These are phyloP conservation scores for Andrena praecox DNA, from an alignment of 2,888 invertebrate species.

Conservation along the genomic window DNA sequence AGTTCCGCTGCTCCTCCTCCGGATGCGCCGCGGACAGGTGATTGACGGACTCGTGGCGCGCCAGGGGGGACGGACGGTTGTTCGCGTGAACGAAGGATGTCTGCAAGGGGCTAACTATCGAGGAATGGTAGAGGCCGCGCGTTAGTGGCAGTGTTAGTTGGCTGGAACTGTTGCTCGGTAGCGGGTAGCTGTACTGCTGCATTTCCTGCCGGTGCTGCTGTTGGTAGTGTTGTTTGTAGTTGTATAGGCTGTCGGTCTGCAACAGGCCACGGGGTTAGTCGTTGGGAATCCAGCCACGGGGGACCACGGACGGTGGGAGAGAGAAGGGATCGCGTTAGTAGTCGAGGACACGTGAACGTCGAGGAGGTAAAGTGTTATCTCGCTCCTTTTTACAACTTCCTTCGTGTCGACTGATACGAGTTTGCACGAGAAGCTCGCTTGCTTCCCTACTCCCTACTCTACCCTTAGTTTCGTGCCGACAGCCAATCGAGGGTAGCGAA, in stretches of 20 bases:
- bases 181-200: conserved; percentile 85
- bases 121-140: conserved; percentile 82
- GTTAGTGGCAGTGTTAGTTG: conserved; percentile 83
- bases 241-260: conserved; percentile 84
- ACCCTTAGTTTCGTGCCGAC: no score
- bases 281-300: conserved; percentile 55
- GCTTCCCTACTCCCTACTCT: no score
- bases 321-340: conserved; percentile 44
- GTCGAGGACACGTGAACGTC: conserved; percentile 10
- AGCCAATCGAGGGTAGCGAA: no score
- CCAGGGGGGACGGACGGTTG: conserved; percentile 73
- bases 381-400: conserved; percentile 7
- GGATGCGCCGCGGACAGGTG: conserved; percentile 68
- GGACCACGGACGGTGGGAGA: conserved; percentile 6
- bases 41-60: conserved; percentile 64
- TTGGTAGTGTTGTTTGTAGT: conserved; percentile 84
- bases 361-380: conserved; percentile 43
- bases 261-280: conserved; percentile 81
- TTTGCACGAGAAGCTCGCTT: no score
- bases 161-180: conserved; percentile 83
- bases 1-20: conserved; percentile 70
- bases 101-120: conserved; percentile 82
- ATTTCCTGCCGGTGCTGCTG: conserved; percentile 83
- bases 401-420: neutral
- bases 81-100: conserved; percentile 80